These are phyloP conservation scores for Aldabrachelys gigantea DNA, from an alignment of 2,113 vertebrate genomes.

Conservation along the genomic window DNA sequence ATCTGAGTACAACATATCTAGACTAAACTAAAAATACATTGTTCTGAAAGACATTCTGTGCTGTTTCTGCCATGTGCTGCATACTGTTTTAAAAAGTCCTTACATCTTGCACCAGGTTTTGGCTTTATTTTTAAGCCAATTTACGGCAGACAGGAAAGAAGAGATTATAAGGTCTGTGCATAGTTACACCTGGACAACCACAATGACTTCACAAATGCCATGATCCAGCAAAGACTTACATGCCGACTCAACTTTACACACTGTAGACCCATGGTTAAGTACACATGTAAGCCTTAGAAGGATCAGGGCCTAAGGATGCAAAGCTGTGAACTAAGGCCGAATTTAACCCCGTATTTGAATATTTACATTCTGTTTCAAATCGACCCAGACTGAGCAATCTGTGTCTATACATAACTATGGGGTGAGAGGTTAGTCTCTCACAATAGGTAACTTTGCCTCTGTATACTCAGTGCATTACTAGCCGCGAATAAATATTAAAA, in stretches of 20 bases:
- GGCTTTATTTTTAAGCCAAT: conserved; percentile 76
- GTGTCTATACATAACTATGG: not conserved
- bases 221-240: not conserved
- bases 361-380: conserved; percentile 70
- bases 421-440: conserved; percentile 41
- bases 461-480: conserved; percentile 71
- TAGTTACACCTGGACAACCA: conserved; percentile 5
- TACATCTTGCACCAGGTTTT: conserved; percentile 58
- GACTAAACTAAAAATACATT: conserved; percentile 55
- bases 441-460: conserved; percentile 59
- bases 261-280: not conserved
- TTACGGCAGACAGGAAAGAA: conserved; percentile 5
- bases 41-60: conserved; percentile 72
- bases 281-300: not conserved
- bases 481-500: conserved; percentile 51
- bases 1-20: conserved; percentile 74
- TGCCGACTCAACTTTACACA: not conserved
- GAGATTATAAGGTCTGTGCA: conserved; percentile 28
- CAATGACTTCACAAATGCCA: not conserved
- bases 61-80: conserved; percentile 63
- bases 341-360: conserved; percentile 49
- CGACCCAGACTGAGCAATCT: conserved; percentile 51
- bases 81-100: conserved; percentile 50
- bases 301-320: accelerated
- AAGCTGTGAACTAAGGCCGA: conserved; percentile 20